These are phyloP conservation scores for Sterna hirundo DNA, from an alignment of 2,113 vertebrate species.

Conservation along the genomic window DNA sequence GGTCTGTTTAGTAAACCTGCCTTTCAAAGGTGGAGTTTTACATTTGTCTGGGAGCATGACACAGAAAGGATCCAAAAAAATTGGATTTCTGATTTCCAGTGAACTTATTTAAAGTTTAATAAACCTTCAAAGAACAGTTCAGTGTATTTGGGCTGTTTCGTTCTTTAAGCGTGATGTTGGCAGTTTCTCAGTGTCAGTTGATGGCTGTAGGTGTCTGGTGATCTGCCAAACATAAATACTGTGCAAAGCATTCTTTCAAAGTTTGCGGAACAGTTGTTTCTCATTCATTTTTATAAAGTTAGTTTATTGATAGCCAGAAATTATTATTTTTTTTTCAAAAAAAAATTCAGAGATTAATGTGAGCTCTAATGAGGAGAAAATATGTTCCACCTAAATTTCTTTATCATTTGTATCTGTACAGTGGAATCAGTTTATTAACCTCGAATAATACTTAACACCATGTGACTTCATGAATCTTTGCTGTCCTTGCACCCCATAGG, in stretches of 20 bases:
- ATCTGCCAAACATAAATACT: not conserved
- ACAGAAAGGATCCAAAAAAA: not conserved
- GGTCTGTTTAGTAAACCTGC: not conserved
- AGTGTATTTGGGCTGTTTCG: not conserved
- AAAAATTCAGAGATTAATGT: not conserved
- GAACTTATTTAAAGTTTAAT: not conserved
- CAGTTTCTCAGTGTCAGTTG: not conserved
- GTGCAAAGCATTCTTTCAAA: not conserved
- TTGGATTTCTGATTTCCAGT: not conserved
- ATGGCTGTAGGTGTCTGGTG: not conserved
- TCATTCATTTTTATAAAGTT: not conserved
- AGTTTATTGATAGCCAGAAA: not conserved
- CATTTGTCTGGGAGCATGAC: not conserved
- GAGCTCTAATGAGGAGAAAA: not conserved
- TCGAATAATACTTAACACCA: not conserved
- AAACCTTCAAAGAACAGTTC: not conserved
- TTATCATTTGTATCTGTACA: not conserved
- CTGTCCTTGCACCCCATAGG: not conserved
- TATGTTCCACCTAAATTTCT: not conserved
- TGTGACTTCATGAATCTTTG: not conserved
- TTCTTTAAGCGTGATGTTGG: not conserved
- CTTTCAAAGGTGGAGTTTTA: not conserved
- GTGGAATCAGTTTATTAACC: not conserved
- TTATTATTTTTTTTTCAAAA: fast-evolving
- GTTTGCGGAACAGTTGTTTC: not conserved